These are phyloP conservation scores for Chaetodon auriga DNA, from an alignment of 2,113 vertebrate species.

Conservation along the genomic window DNA sequence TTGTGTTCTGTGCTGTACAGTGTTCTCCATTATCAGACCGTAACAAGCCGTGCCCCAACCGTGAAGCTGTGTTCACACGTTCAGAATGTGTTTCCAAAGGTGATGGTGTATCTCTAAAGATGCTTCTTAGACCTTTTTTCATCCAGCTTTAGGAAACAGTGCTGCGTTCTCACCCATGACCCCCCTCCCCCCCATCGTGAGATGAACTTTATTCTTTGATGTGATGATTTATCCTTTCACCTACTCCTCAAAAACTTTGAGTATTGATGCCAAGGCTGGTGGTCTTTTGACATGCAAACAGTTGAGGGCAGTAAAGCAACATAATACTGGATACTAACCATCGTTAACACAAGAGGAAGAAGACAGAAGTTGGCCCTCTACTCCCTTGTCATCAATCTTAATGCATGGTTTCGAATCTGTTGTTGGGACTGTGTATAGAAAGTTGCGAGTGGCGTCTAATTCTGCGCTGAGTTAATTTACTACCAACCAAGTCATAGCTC, in stretches of 20 bases:
- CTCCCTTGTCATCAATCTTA: neutral
- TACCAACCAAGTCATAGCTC: neutral
- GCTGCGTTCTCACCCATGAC: neutral
- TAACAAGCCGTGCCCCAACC: constrained; percentile 21
- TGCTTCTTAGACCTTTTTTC: constrained; percentile 30
- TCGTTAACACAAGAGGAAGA: neutral
- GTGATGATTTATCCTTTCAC: neutral
- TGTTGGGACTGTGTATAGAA: neutral
- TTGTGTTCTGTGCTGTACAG: neutral
- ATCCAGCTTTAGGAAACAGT: constrained; percentile 22
- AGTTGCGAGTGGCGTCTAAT: neutral
- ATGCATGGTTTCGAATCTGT: neutral
- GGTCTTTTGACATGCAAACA: neutral
- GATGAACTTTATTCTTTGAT: constrained; percentile 4
- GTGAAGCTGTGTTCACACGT: constrained; percentile 54
- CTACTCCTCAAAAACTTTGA: neutral
- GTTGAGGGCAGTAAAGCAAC: constrained; percentile 21
- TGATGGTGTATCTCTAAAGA: constrained; percentile 40
- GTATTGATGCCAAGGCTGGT: too few species aligned
- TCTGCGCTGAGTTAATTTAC: neutral
- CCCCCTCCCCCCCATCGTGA: neutral
- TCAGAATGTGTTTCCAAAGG: constrained; percentile 50
- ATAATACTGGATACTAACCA: neutral
- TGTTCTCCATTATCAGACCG: constrained; percentile 23
- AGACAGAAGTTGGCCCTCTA: neutral